Base-by-base conservation (phyloP, 2,113 vertebrate species). In the Gila orcuttii region DNA sequence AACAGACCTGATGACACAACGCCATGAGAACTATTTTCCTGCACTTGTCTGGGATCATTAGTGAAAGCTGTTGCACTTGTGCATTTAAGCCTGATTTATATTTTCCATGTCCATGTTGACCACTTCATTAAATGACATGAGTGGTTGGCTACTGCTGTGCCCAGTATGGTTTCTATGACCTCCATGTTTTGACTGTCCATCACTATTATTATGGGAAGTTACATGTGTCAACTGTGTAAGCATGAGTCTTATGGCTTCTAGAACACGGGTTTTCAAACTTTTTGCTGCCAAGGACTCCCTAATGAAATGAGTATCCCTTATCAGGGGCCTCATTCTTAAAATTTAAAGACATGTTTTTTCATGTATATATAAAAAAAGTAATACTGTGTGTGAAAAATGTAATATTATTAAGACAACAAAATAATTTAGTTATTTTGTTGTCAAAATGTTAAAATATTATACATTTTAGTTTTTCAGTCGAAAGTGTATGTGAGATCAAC, bases 1-100 rank as follows among this genome's bases (percentile, higher is more conserved):
- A 89, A 68, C 80, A 84, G 83, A 36, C 47, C 62, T 79, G 87
- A 86, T 83, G 84, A 88, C 87, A 86, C 66, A 64, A 15, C 33
- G 74, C 78, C 60, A 85, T 80, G 83, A 78, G 21, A 87, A 66
- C 60, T 83, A 79, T 87, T 87, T 85, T 73, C 55, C 47, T 79
- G 79, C 47, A 57, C 74, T 80, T 60, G 55, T 55, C 62, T 57
- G 52, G 23, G 66, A 31, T 79, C 75, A 81, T 81, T 81, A 64
- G 59, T 5, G 17, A 47, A 81, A 81, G 13, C 42, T 81, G 15
- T 66, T 45, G 59, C 79, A 81, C 13, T 81, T 66, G 55, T 79
- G 78, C 33, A 39, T 62, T 79, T 62, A 79, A 79, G 21, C 33
- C 78, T 79, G 78, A 79, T 62, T 79, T 25, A 79, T 62, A 75